Conservation (phyloP, 2,797 vertebrate genomes). For the Hypotaenidia philippensis region DNA sequence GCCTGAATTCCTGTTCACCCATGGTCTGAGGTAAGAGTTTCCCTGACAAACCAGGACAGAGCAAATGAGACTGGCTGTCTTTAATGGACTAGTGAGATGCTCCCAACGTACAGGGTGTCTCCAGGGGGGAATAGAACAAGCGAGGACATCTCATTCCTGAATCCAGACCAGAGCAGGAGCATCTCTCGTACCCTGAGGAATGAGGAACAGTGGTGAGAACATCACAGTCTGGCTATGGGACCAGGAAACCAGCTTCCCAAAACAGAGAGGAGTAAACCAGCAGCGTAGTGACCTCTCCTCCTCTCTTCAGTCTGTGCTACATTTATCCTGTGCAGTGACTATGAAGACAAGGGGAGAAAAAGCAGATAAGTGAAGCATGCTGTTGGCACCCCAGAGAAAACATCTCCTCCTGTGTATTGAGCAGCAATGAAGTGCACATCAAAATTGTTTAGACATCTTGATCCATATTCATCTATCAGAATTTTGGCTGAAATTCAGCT, state of each 20-base stretch:
- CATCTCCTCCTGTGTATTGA: not conserved
- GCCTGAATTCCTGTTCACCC: not conserved
- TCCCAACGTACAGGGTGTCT: fast-evolving
- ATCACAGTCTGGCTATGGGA: fast-evolving
- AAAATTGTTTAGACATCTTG: not conserved
- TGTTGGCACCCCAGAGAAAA: not conserved
- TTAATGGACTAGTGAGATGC: not conserved
- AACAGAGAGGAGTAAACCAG: not conserved
- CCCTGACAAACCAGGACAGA: not conserved
- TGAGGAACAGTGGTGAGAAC: not conserved
- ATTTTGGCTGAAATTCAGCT: conserved; percentile 15
- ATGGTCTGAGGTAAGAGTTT: fast-evolving
- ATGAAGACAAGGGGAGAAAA: not conserved
- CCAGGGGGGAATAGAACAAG: fast-evolving
- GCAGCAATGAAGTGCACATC: not conserved
- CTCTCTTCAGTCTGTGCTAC: not conserved
- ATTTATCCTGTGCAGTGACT: not conserved
- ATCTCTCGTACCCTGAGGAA: not conserved
- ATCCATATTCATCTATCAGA: not conserved
- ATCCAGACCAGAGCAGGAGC: not conserved
- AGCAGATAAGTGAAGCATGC: not conserved
- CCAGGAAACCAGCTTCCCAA: not conserved
- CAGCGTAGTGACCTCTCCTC: fast-evolving
- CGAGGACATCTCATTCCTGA: not conserved
- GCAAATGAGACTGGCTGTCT: not conserved